phyloP scores from a whole-genome alignment of 1,140 invertebrate genomes.

The Himalopsyche phryganea region DNA sequence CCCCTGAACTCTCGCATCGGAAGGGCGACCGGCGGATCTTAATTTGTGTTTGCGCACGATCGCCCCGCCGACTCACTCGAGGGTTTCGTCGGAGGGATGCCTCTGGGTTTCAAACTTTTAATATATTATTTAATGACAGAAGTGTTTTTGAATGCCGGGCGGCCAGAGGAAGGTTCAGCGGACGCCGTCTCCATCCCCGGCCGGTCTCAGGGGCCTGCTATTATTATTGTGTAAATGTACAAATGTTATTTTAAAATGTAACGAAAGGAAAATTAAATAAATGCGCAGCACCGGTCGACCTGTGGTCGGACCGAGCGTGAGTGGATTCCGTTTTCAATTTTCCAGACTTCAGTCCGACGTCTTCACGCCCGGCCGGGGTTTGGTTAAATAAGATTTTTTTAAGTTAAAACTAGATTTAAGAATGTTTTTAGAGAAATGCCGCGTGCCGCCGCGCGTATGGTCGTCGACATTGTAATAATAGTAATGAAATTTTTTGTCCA shows the following conservation, averaged over 20 bases:
- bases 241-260: slow-evolving; percentile 30
- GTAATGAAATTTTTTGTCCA: slow-evolving; percentile 31
- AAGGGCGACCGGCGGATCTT: background rate
- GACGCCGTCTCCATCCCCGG: background rate
- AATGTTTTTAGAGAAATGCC: slow-evolving; percentile 33
- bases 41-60: background rate
- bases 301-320: no score
- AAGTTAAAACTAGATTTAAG: slow-evolving; percentile 31
- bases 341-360: no score
- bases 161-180: background rate
- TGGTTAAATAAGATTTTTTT: slow-evolving; percentile 29
- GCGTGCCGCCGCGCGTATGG: slow-evolving; percentile 33
- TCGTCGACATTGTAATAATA: slow-evolving; percentile 34
- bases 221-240: slow-evolving; percentile 28
- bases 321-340: no score
- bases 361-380: slow-evolving; percentile 11
- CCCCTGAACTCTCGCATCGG: slow-evolving; percentile 7
- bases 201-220: background rate
- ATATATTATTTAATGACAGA: slow-evolving; percentile 31
- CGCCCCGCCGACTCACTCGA: background rate
- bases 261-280: slow-evolving; percentile 5
- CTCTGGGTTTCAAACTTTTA: slow-evolving; percentile 21
- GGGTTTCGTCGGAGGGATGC: slow-evolving; percentile 15
- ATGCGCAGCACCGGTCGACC: no score
- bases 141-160: slow-evolving; percentile 15